Base-by-base conservation (phyloP, 2,888 invertebrate genomes). In the Rhyacophila evoluta region DNA sequence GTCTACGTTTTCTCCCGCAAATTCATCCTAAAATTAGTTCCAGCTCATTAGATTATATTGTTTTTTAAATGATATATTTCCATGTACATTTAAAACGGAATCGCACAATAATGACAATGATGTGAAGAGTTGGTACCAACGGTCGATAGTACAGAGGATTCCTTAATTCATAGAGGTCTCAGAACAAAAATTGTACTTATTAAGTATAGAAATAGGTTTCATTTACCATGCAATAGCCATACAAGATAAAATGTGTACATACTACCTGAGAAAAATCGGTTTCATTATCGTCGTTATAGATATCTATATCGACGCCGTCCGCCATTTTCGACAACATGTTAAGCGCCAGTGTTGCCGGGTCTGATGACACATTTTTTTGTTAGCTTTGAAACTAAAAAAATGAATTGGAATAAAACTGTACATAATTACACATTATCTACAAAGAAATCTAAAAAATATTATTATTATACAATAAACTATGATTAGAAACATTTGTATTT, bases 241-340 rank as follows among this genome's bases (percentile, higher is more conserved):
- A 39, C 15, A 72, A 36, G 72, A 28, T 76, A 4, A 71, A 73
- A 80, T 39, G 55, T 79, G 78, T 77, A 74, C 69, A 72, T 77
- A 78, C 78, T 76, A 93, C 93, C 91, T 94, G 94, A 83, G 92
- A 94, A 89, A 98, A 98, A 91, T 97, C 97, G 86, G 96, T 95
- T 90, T 97, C 98, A 87, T 98, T 94, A 92, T 98, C 97, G 87
- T 98, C 98, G 84, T 96, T 97, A 89, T 98, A 98, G 85, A 98
- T 93, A 94, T 98, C 98, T 90, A 98, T 97, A 91, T 98, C 98
- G 87, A 94, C 94, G 91, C 96, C 94, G 91, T 97, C 97, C 91
- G 97, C 97, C 96, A 96, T 96, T 93, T 91, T 93, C 78, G 29
- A 75, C 68, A 78, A 73, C 55, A 55, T 55, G 55, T 19, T 55